Conservation (phyloP, 1,140 invertebrate genomes). For the Wasmannia auropunctata region DNA sequence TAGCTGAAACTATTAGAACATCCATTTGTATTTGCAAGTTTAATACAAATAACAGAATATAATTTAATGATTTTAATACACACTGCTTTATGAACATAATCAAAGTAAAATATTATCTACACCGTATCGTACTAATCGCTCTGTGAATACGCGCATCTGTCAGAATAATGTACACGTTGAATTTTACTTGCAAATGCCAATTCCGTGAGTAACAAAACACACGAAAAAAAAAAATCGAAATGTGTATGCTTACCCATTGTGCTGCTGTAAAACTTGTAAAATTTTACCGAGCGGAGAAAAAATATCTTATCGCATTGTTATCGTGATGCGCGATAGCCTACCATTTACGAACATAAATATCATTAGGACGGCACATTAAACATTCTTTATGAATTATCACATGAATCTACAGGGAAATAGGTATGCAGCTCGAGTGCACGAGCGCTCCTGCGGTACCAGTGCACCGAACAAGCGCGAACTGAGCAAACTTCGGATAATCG, state of each 20-base stretch:
- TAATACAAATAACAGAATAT: background rate
- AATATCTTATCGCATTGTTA: conserved; percentile 13
- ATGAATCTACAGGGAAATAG: background rate
- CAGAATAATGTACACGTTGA: background rate
- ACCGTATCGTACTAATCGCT: background rate
- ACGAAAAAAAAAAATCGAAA: background rate
- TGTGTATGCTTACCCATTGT: background rate
- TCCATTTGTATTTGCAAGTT: background rate
- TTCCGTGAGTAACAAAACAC: background rate
- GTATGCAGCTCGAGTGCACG: background rate
- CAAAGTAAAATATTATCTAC: too few species aligned
- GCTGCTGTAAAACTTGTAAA: background rate
- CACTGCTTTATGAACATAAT: background rate
- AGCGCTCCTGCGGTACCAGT: background rate
- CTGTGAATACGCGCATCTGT: background rate
- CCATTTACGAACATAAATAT: background rate
- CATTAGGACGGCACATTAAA: background rate
- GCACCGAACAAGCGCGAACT: background rate
- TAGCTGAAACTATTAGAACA: background rate
- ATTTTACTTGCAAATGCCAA: background rate
- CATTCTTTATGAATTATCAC: background rate
- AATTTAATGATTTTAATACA: background rate
- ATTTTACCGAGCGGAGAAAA: background rate
- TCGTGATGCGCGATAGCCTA: background rate
- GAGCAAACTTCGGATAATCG: background rate